Evolutionary conservation across 2,888 invertebrate genomes (phyloP).

Genomic region (Cryptocephalus primarius): DNA sequence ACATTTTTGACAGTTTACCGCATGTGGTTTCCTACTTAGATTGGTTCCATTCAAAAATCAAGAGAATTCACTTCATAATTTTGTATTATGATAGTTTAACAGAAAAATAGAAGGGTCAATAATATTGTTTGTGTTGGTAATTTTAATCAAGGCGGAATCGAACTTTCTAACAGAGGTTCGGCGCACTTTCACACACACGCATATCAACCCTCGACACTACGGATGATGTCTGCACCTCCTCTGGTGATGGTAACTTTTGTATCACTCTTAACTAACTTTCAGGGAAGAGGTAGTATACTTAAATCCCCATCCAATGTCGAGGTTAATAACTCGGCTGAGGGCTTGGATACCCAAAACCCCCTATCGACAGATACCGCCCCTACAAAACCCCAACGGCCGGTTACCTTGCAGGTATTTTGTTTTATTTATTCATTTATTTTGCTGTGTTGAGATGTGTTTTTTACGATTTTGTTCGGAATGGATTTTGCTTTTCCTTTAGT

Average conservation of each 20-base stretch:
- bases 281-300: conserved; percentile 39
- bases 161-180: too few species aligned
- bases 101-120: too few species aligned
- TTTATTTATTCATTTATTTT: conserved; percentile 14
- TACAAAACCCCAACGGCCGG: conserved; percentile 46
- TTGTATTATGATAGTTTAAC: neutral
- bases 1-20: too few species aligned
- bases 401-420: conserved; percentile 46
- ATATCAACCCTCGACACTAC: too few species aligned
- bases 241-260: conserved; percentile 17
- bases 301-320: conserved; percentile 28
- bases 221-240: too few species aligned
- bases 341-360: conserved; percentile 31
- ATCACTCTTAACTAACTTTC: conserved; percentile 32
- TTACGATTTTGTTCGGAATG: conserved; percentile 3
- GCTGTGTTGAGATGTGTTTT: conserved; percentile 6
- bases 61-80: neutral
- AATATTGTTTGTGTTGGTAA: too few species aligned
- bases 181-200: too few species aligned
- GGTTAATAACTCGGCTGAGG: conserved; percentile 25
- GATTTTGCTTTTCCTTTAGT: conserved; percentile 6
- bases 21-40: too few species aligned
- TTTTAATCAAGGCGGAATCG: too few species aligned
- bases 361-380: conserved; percentile 19
- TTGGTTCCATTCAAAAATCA: too few species aligned